Evolutionary conservation across 2,888 invertebrate genomes (phyloP), one percentile per base, ranked within the genome.

Genomic region (Perithous albicinctus): DNA sequence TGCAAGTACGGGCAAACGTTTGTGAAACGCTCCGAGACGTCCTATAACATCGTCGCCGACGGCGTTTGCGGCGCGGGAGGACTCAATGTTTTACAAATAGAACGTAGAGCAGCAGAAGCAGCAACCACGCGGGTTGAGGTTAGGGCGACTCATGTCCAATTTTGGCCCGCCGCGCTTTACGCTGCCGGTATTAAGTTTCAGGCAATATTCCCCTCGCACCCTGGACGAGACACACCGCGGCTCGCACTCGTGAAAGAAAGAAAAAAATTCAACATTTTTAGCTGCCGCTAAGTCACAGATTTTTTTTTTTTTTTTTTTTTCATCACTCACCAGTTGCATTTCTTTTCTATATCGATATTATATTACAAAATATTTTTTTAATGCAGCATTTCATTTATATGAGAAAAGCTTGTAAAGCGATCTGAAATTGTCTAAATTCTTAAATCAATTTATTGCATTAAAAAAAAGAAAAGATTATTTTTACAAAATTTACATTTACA

Each of bases 91-190:
- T 92, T 92, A 92, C 92, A 92, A 92, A 92, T 92, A 92, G 92
- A 92, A 91, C 90, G 90, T 90, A 91, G 87, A 87, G 86, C 82
- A 23, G 26, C 54, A 26, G 41, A 32, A 46, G 74, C 64, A 41
- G 51, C 51, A 38, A 56, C 41, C 78, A 67, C 84, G 85, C 86
- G 86, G 87, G 88, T 88, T 89, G 88, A 90, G 86, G 91, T 91
- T 90, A 88, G 91, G 92, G 91, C 91, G 92, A 91, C 92, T 90
- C 92, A 91, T 92, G 91, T 92, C 92, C 92, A 92, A 92, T 92
- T 92, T 92, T 92, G 92, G 92, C 90, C 87, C 89, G 92, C 90
- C 87, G 87, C 87, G 90, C 89, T 89, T 90, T 88, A 90, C 90
- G 88, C 90, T 86, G 87, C 88, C 88, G 90, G 93, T 92, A 92